Base-by-base conservation (phyloP, 2,113 vertebrate genomes). In the Centrocercus urophasianus region DNA sequence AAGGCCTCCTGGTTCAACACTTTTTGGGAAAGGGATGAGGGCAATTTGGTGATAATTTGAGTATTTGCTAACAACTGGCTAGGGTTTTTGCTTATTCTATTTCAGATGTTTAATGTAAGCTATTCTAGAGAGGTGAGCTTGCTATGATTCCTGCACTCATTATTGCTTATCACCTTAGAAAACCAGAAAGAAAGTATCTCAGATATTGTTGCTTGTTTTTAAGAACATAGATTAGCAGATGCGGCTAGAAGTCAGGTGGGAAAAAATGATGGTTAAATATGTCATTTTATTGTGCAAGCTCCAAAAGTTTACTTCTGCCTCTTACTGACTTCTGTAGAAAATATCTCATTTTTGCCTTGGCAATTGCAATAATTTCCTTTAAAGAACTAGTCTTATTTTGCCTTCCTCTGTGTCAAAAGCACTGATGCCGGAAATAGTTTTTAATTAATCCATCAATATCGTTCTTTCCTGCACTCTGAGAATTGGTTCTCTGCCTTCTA, bases 401-500 rank as follows among this genome's bases (percentile, higher is more conserved):
- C 75, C 12, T 91, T 89, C 6, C 32, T 15, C 42, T 52, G 24
- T 74, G 65, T 38, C 48, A 91, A 77, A 93, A 83, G 0, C 40
- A 65, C 52, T 82, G 65, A 67, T 88, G 30, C 14, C 90, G 43
- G 52, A 93, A 81, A 60, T 57, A 70, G 83, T 72, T 90, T 89
- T 94, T 76, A 57, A 81, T 78, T 75, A 3, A 5, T 94, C 61
- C 88, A 86, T 83, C 19, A 47, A 48, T 30, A 86, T 86, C 79
- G 72, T 91, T 47, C 32, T 47, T 94, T 71, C 89, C 59, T 89
- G 90, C 69, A 59, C 34, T 61, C 61, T 77, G 79, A 47, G 88
- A 94, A 83, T 27, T 94, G 89, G 85, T 79, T 97, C 88, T 24
- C n/a, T 72, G 65, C 79, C 83, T 30, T 91, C 16, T 60, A 65